phyloP scores from a whole-genome alignment of 2,797 vertebrate genomes.

The Argyrosomus regius region DNA sequence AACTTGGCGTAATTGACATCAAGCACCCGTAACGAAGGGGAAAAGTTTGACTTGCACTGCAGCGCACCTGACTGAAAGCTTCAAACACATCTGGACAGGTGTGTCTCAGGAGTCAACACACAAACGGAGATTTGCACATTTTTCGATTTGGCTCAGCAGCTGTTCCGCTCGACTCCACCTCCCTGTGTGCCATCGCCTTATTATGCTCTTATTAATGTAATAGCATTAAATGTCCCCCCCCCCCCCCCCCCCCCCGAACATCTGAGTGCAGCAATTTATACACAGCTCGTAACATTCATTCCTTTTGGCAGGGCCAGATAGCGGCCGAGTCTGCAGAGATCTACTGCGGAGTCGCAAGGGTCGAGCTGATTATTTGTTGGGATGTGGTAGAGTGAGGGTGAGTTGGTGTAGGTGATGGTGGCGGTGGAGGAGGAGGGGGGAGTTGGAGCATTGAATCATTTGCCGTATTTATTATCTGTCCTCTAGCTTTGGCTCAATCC shows the following conservation, averaged over 20 bases:
- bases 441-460: slow-evolving; percentile 61
- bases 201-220: slow-evolving; percentile 80
- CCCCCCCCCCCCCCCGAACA: slow-evolving; percentile 67
- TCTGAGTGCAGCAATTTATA: slow-evolving; percentile 56
- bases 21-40: slow-evolving; percentile 20
- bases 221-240: slow-evolving; percentile 78
- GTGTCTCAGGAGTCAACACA: slow-evolving; percentile 53
- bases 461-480: slow-evolving; percentile 75
- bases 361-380: slow-evolving; percentile 69
- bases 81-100: slow-evolving; percentile 64
- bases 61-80: slow-evolving; percentile 51
- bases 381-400: slow-evolving; percentile 29
- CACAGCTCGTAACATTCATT: slow-evolving; percentile 56
- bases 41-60: slow-evolving; percentile 41
- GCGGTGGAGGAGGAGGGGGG: background rate
- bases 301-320: slow-evolving; percentile 63
- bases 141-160: slow-evolving; percentile 74
- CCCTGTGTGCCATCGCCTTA: slow-evolving; percentile 66
- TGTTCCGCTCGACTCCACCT: slow-evolving; percentile 64
- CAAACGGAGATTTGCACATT: slow-evolving; percentile 59
- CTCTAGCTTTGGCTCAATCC: slow-evolving; percentile 69
- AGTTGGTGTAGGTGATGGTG: slow-evolving; percentile 8
- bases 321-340: slow-evolving; percentile 54
- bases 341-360: slow-evolving; percentile 48
- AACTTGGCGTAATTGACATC: background rate